These are phyloP conservation scores for Drosophila rhopaloa DNA, from an alignment of 1,140 invertebrate species.

Conservation along the genomic window DNA sequence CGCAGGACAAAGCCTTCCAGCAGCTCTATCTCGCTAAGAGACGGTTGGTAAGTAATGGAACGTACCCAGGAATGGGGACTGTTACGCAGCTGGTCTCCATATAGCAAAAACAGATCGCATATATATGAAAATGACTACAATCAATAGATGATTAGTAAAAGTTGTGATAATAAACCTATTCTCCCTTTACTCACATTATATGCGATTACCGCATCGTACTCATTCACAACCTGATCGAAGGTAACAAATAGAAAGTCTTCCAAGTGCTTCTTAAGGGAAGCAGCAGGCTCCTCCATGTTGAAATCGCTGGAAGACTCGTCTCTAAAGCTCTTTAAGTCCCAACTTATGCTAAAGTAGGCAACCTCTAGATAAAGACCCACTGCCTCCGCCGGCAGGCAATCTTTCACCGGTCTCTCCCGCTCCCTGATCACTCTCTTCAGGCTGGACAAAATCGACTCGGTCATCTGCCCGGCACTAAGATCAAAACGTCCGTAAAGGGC, in stretches of 20 bases:
- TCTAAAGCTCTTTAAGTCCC: slow-evolving; percentile 31
- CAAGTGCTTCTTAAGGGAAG: slow-evolving; percentile 9
- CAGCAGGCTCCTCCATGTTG: slow-evolving; percentile 6
- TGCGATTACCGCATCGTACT: neutral
- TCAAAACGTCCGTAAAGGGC: slow-evolving; percentile 44
- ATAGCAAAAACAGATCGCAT: slow-evolving; percentile 55
- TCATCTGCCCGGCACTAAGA: slow-evolving; percentile 20
- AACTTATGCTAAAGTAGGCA: slow-evolving; percentile 25
- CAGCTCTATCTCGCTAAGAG: slow-evolving; percentile 23
- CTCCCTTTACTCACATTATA: slow-evolving; percentile 2
- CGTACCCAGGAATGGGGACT: neutral
- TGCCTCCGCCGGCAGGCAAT: neutral
- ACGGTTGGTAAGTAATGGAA: slow-evolving; percentile 3
- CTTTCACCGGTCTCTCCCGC: neutral
- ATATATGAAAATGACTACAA: slow-evolving; percentile 28
- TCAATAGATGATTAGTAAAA: neutral
- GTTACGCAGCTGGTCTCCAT: slow-evolving; percentile 12
- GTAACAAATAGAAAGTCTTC: slow-evolving; percentile 13
- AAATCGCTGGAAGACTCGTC: too few relatives aligned
- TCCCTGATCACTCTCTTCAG: neutral
- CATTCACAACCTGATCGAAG: neutral
- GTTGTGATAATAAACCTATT: neutral
- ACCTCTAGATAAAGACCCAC: slow-evolving; percentile 23
- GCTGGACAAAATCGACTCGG: slow-evolving; percentile 9
- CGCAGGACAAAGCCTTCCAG: slow-evolving; percentile 34